Conservation (phyloP, 2,888 invertebrate genomes). For the Tetanocera ferruginea region DNA sequence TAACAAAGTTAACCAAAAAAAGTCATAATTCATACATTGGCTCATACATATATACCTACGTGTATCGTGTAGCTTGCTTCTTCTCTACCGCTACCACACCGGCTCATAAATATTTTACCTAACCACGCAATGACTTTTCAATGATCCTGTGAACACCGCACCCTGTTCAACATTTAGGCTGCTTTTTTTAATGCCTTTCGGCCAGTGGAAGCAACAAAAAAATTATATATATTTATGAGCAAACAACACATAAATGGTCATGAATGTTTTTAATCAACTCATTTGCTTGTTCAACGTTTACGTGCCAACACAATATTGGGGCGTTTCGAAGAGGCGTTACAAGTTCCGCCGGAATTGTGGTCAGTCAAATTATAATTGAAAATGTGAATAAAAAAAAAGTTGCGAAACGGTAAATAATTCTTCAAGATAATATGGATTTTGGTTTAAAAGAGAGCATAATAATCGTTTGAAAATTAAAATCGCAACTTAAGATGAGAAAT, state of each 20-base stretch:
- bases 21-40: constrained; percentile 21
- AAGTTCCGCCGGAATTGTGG: constrained; percentile 17
- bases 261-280: background rate
- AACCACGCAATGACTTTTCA: constrained; percentile 2
- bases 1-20: constrained; percentile 6
- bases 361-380: constrained; percentile 19
- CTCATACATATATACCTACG: background rate
- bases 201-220: background rate
- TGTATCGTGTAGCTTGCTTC: background rate
- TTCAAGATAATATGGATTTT: background rate
- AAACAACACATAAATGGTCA: background rate
- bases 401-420: background rate
- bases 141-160: background rate
- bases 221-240: constrained; percentile 18
- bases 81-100: background rate
- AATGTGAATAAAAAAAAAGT: background rate
- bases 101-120: background rate
- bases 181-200: constrained; percentile 1
- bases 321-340: constrained; percentile 13
- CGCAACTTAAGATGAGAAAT: too few relatives aligned
- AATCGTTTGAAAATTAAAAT: too few relatives aligned
- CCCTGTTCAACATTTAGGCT: constrained; percentile 3
- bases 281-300: background rate
- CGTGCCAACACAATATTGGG: background rate
- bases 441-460: background rate